Evolutionary conservation across 2,888 invertebrate species (phyloP).

Genomic region (Drosophila suboccidentalis): DNA sequence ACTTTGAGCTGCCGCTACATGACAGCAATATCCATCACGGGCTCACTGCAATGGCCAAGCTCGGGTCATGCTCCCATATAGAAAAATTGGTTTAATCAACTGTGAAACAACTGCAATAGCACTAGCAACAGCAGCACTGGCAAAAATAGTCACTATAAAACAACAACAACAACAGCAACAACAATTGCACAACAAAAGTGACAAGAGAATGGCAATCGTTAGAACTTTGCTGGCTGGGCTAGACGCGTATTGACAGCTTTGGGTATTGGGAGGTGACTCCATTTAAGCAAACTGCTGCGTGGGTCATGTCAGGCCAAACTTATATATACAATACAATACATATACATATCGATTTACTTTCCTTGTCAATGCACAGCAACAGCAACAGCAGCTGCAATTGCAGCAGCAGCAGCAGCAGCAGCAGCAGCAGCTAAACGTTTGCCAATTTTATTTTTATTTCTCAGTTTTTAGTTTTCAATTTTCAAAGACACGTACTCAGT

Average conservation of each 20-base stretch:
- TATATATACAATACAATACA: background rate
- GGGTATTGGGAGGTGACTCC: conserved; percentile 32
- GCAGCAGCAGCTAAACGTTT: conserved; percentile 29
- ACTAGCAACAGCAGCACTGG: conserved; percentile 15
- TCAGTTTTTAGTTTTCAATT: conserved; percentile 45
- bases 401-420: conserved; percentile 9
- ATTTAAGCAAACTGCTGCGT: conserved; percentile 55
- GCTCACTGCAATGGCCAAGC: conserved; percentile 55
- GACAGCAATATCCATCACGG: conserved; percentile 79
- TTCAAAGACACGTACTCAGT: conserved; percentile 38
- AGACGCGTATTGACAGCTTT: conserved; percentile 48
- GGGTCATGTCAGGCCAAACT: conserved; percentile 38
- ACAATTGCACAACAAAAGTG: conserved; percentile 26
- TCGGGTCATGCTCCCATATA: conserved; percentile 57
- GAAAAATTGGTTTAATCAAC: conserved; percentile 81
- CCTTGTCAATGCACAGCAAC: conserved; percentile 64
- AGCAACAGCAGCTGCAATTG: conserved; percentile 1
- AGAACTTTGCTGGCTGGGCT: conserved; percentile 47
- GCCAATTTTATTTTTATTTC: conserved; percentile 58
- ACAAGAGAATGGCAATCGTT: conserved; percentile 58
- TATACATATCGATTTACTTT: conserved; percentile 68
- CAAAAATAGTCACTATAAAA: conserved; percentile 54
- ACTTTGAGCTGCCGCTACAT: conserved; percentile 64
- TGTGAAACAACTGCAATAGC: conserved; percentile 74
- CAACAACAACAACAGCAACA: conserved; percentile 27